Base-by-base conservation (phyloP, 2,888 invertebrate species). In the Lithosia quadra region DNA sequence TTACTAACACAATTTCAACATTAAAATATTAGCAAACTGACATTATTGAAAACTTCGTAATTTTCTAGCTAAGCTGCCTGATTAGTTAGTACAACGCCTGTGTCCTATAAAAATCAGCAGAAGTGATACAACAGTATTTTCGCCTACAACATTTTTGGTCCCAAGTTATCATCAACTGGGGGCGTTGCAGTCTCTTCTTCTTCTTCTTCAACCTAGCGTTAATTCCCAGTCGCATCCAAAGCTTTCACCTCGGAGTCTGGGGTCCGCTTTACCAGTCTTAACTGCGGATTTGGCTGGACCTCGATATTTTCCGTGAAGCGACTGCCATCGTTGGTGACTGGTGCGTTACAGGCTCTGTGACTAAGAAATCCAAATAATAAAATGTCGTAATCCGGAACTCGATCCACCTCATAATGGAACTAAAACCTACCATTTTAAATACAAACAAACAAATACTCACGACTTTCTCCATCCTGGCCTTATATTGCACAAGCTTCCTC, bases 1-100 rank as follows among this genome's bases (percentile, higher is more conserved):
- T 55, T 49, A 33, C 28, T 53, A 53, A 63, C 33, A 63, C 63
- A 34, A 22, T 63, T n/a, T 49, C 43, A 13, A 36, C n/a, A 34
- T 22, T 24, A 43, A 24, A 49, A 28, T 49, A 36, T 49, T 43
- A 15, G 18, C 5, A 18, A 28, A 49, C n/a, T 61, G n/a, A 1
- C 21, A 33, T 33, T 33, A 33, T 63, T 53, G 15, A 21, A 34
- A 63, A 34, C 9, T 34, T 63, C n/a, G 49, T 2, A n/a, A 34
- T 63, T 55, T 49, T 53, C 53, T 49, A 63, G 5, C 34, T 63
- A 33, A 33, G 7, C 11, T 34, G 33, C 33, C 4, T 21, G 55
- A 34, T 56, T 13, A n/a, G n/a, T n/a, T n/a, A n/a, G n/a, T n/a
- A n/a, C n/a, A n/a, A n/a, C n/a, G n/a, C n/a, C n/a, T n/a, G n/a